Percentiles rank a stretch among this genome's conserved stretches.
phyloP scores from a whole-genome alignment of 2,888 invertebrate species.

The Cyclophora punctaria region DNA sequence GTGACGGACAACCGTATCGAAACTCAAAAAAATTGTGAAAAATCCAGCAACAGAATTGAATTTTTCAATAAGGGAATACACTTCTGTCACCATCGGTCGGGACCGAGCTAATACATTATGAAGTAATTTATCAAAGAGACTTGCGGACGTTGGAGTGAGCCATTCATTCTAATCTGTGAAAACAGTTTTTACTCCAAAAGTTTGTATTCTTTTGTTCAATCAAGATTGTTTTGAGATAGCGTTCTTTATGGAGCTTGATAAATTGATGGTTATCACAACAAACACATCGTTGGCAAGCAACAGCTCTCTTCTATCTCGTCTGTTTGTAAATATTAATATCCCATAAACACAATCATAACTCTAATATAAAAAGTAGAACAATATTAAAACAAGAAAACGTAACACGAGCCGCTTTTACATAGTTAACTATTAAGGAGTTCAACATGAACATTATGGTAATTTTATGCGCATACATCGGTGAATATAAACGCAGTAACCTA shows the following conservation, averaged over 20 bases:
- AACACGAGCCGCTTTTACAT: no score
- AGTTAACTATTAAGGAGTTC: constrained; percentile 4
- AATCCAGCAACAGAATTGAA: constrained; percentile 5
- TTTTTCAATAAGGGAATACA: constrained; percentile 5
- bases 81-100: constrained; percentile 1
- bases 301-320: no score
- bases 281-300: no score
- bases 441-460: constrained; percentile 6
- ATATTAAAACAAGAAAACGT: no score
- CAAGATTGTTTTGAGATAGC: no score
- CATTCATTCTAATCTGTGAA: constrained; percentile 42
- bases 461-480: constrained; percentile 11
- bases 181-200: constrained; percentile 14
- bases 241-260: no score
- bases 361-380: no score
- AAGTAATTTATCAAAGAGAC: constrained; percentile 35
- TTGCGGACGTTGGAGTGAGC: constrained; percentile 23
- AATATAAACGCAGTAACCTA: constrained; percentile 10
- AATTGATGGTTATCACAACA: no score
- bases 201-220: neutral
- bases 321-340: no score
- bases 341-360: no score
- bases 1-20: constrained; percentile 7
- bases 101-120: constrained; percentile 26
- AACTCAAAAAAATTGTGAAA: constrained; percentile 7